Evolutionary conservation across 2,888 invertebrate species (phyloP), one percentile per base, ranked within the genome.

Genomic region (Lithosia quadra): DNA sequence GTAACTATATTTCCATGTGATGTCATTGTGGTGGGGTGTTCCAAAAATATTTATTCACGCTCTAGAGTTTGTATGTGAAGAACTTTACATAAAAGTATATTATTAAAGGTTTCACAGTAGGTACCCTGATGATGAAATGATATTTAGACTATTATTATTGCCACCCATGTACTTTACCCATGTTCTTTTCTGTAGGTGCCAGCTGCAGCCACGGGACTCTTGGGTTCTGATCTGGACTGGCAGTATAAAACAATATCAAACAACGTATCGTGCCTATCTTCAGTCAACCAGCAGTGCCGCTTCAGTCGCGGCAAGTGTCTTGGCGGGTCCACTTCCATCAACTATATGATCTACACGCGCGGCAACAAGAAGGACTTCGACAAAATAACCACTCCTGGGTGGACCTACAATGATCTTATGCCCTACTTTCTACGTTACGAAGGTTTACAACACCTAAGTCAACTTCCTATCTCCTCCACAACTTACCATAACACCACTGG

Each of bases 291-390:
- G 22, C 79, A 78, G 69, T 92, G 92, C 70, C 85, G 84, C 62
- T 88, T 88, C 74, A 82, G 78, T 67, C 88, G 92, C 72, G 92
- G 93, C 69, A 88, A 86, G 70, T 87, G 89, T 34, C 88, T 92
- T 65, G 92, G 92, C 2, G 92, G 92, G 66, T 91, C 92, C 72
- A 89, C 91, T 65, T 84, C 84, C 77, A 89, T 89, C 76, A 93
- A 93, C 82, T 86, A 87, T 79, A 91, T 92, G 91, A 76, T 92
- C 74, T 91, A 91, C 80, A 84, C 85, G 1, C 88, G 92, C 28
- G 92, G 92, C 2, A 88, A 86, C 69, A 84, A 80, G 0, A 60
- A 11, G 0, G 92, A 92, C 79, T 91, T 82, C 72, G 86, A 87
- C 66, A 82, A 85, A 21, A 82, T 86, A 22, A 65, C 74, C 57